Evolutionary conservation across 2,113 vertebrate genomes (phyloP).

Genomic region (Caranx melampygus): DNA sequence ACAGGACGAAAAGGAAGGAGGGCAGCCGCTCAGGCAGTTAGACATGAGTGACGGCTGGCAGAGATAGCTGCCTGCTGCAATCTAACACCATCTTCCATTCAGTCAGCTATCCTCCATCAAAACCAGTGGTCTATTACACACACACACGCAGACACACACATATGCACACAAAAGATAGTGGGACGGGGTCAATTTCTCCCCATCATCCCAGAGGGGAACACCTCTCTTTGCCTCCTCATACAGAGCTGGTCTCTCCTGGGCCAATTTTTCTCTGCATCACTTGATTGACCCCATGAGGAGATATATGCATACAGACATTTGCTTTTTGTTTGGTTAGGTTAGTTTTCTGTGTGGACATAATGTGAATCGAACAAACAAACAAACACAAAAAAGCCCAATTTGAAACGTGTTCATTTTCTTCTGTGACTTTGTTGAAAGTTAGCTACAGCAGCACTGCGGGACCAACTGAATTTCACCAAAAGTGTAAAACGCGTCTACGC

Average conservation of each 20-base stretch:
- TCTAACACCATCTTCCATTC: conserved; percentile 37
- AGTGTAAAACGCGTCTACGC: neutral
- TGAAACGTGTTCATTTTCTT: conserved; percentile 36
- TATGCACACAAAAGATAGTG: conserved; percentile 21
- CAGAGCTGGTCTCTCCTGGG: conserved; percentile 76
- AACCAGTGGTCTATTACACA: conserved; percentile 16
- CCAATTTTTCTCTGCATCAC: conserved; percentile 43
- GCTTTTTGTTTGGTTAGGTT: conserved; percentile 60
- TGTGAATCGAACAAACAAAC: conserved; percentile 28
- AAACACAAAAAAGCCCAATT: neutral
- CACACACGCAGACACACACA: neutral
- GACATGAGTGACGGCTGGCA: conserved; percentile 87
- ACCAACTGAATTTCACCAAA: conserved; percentile 53
- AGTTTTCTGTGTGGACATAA: conserved; percentile 43
- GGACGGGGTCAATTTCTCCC: conserved; percentile 20
- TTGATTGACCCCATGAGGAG: conserved; percentile 47
- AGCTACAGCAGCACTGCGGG: conserved; percentile 45
- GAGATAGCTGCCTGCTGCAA: conserved; percentile 83
- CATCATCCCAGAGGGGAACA: conserved; percentile 46
- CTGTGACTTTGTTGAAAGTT: conserved; percentile 38
- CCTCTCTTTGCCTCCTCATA: conserved; percentile 62
- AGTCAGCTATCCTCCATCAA: conserved; percentile 37
- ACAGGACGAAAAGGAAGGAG: conserved; percentile 75
- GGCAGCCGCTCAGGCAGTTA: conserved; percentile 70
- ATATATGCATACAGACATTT: conserved; percentile 44